A percentile compares a stretch with the other conserved stretches of the same genome.
These are phyloP conservation scores for Diprion similis DNA, from an alignment of 1,140 invertebrate genomes.

Conservation along the genomic window DNA sequence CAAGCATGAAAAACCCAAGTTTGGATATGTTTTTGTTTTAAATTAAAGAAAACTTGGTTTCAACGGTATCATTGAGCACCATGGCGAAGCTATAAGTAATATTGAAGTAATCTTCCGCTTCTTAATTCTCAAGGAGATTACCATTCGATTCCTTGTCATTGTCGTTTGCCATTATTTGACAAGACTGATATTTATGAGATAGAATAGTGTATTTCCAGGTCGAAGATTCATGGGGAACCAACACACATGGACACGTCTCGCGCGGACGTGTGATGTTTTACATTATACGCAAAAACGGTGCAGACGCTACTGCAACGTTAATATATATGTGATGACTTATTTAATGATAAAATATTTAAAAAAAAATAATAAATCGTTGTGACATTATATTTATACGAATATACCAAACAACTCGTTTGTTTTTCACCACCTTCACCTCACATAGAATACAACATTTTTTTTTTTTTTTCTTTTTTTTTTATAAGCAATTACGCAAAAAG, in stretches of 20 bases:
- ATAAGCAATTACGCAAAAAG: too few relatives aligned
- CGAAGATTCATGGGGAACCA: background rate
- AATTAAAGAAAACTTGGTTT: too few relatives aligned
- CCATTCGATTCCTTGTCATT: background rate
- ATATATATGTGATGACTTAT: constrained; percentile 6
- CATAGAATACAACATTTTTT: too few relatives aligned
- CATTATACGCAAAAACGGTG: background rate
- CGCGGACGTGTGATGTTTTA: background rate
- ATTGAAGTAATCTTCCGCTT: background rate
- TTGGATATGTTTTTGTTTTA: too few relatives aligned
- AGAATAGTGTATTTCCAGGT: constrained; percentile 5
- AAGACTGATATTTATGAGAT: constrained; percentile 2
- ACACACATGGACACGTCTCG: background rate
- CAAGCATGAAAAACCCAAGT: too few relatives aligned
- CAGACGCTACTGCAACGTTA: background rate
- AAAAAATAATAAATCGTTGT: constrained; percentile 1
- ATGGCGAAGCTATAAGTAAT: background rate
- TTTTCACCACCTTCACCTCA: too few relatives aligned
- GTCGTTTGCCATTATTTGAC: background rate
- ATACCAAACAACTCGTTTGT: too few relatives aligned
- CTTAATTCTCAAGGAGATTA: background rate
- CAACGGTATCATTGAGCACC: background rate
- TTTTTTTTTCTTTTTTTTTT: too few relatives aligned
- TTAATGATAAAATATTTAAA: background rate
- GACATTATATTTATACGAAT: background rate